phyloP scores from a whole-genome alignment of 53 echinoderm and acorn worm genomes.

The Holothuria leucospilota region DNA sequence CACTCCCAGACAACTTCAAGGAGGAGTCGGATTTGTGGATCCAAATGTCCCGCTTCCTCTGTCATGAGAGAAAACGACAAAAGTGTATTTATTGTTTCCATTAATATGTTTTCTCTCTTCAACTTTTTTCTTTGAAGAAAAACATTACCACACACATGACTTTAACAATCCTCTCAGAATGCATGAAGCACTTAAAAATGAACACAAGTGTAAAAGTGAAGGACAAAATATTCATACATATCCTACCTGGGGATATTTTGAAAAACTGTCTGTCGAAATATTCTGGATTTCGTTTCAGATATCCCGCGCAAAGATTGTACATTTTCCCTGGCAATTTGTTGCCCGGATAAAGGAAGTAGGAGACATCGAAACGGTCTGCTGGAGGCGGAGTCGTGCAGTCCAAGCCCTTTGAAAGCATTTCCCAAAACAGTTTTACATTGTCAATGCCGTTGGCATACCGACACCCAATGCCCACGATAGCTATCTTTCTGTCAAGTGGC shows the following conservation, averaged over 20 bases:
- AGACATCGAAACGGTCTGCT: constrained; percentile 84
- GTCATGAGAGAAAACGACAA: neutral
- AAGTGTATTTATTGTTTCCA: too few relatives aligned
- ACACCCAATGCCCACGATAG: constrained; percentile 97
- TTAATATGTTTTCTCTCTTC: too few relatives aligned
- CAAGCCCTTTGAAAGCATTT: constrained; percentile 88
- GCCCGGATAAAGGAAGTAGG: constrained; percentile 91
- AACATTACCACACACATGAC: too few relatives aligned
- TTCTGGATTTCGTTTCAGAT: constrained; percentile 78
- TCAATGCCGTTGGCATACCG: constrained; percentile 95
- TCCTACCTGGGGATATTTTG: constrained; percentile 94
- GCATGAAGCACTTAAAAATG: too few relatives aligned
- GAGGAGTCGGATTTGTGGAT: constrained; percentile 91
- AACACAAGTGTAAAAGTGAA: too few relatives aligned
- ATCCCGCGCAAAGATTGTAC: constrained; percentile 92
- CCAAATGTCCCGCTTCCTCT: constrained; percentile 97
- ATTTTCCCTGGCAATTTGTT: constrained; percentile 92
- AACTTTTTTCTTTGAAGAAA: too few relatives aligned
- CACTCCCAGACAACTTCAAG: constrained; percentile 92
- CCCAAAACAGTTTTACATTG: constrained; percentile 86
- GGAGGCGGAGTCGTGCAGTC: constrained; percentile 94
- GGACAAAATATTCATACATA: neutral
- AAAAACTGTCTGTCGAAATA: constrained; percentile 97
- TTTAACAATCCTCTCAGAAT: too few relatives aligned
- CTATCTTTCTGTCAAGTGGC: constrained; percentile 78